These are phyloP conservation scores for Ceraclea dissimilis DNA, from an alignment of 2,888 invertebrate genomes.

Conservation along the genomic window DNA sequence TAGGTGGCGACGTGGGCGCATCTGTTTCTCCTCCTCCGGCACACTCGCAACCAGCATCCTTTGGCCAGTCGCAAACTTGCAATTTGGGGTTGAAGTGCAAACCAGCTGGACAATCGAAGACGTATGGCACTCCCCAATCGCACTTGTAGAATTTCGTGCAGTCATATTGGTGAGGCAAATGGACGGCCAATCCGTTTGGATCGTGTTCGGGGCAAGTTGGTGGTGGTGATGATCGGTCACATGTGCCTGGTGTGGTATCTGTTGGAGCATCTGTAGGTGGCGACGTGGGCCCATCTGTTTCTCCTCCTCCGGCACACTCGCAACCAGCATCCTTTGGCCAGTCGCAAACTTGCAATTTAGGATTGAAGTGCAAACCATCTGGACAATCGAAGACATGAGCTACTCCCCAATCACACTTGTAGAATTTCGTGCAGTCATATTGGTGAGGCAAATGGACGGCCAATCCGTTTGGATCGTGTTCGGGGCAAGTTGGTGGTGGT, in stretches of 20 bases:
- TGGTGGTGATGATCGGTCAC: not conserved
- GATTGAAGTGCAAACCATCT: not conserved
- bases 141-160: constrained; percentile 25
- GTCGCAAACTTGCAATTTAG: constrained; percentile 1
- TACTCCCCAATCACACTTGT: constrained; percentile 2
- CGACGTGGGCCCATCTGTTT: too few relatives aligned
- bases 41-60: constrained; percentile 24
- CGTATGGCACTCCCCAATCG: constrained; percentile 25
- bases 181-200: constrained; percentile 13
- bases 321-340: constrained; percentile 3
- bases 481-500: constrained; percentile 20
- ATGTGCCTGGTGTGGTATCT: not conserved
- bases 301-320: not conserved
- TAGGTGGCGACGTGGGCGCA: too few relatives aligned
- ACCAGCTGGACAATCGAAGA: constrained; percentile 26
- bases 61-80: constrained; percentile 27
- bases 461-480: constrained; percentile 13
- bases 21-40: not conserved
- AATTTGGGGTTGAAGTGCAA: constrained; percentile 26
- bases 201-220: constrained; percentile 23
- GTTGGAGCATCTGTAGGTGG: not conserved
- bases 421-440: constrained; percentile 4
- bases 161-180: constrained; percentile 18
- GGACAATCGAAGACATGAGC: not conserved
- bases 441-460: constrained; percentile 16